Evolutionary conservation across 2,797 vertebrate genomes (phyloP).

Genomic region (Falco rusticolus): DNA sequence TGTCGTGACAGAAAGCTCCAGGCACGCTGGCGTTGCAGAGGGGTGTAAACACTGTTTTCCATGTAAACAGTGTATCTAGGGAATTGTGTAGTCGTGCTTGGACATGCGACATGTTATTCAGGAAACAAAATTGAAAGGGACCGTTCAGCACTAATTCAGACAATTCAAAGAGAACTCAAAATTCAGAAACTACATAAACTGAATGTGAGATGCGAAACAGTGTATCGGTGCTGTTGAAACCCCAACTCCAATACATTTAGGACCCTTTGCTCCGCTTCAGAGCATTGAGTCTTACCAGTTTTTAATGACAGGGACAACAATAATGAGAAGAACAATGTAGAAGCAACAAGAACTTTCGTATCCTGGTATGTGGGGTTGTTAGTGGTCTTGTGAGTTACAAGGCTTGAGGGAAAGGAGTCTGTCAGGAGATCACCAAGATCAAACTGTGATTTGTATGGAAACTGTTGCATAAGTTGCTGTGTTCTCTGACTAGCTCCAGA

Average conservation of each 20-base stretch:
- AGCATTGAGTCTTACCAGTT: not conserved
- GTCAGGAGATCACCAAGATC: not conserved
- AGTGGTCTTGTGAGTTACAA: not conserved
- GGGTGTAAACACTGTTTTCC: not conserved
- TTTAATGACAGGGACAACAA: not conserved
- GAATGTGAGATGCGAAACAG: not conserved
- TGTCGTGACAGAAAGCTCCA: not conserved
- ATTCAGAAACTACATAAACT: not conserved
- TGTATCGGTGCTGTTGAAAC: not conserved
- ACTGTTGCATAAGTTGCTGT: not conserved
- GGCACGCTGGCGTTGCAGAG: not conserved
- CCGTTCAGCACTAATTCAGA: not conserved
- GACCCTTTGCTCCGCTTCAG: not conserved
- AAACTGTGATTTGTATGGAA: not conserved
- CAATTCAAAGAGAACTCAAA: not conserved
- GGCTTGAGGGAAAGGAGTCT: not conserved
- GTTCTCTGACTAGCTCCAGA: not conserved
- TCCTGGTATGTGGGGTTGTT: not conserved
- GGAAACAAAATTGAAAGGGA: not conserved
- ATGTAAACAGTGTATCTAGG: not conserved
- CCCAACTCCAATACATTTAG: not conserved
- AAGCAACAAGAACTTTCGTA: not conserved
- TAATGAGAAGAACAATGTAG: not conserved
- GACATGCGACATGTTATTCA: fast-evolving
- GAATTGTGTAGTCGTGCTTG: not conserved